phyloP scores from a whole-genome alignment of 2,888 invertebrate species.

The Trichogramma dendrolimi region DNA sequence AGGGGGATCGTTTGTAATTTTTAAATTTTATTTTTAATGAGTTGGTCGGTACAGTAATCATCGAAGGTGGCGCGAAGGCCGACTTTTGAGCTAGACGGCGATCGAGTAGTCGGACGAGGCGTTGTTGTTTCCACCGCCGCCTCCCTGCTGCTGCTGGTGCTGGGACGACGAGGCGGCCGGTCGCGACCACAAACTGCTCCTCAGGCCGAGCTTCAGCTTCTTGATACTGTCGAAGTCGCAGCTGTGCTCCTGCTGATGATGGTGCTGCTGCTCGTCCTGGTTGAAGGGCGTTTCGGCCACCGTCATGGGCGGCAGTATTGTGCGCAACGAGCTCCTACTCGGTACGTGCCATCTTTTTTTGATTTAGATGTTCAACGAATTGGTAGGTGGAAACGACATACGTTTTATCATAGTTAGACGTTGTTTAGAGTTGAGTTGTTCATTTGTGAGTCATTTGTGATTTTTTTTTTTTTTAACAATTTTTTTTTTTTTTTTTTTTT shows the following conservation, averaged over 20 bases:
- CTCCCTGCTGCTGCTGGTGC: conserved; percentile 14
- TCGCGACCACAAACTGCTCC: conserved; percentile 68
- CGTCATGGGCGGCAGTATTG: conserved; percentile 63
- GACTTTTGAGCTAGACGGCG: conserved; percentile 62
- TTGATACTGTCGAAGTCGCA: conserved; percentile 72
- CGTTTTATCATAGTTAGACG: too few species aligned
- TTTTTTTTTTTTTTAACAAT: not conserved
- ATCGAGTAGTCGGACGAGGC: conserved; percentile 71
- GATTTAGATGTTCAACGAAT: conserved; percentile 24
- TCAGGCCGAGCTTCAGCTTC: conserved; percentile 66
- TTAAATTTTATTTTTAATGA: too few species aligned
- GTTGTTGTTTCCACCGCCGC: conserved; percentile 43
- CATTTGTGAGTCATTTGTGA: not conserved
- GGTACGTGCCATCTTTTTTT: conserved; percentile 55
- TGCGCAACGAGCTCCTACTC: conserved; percentile 57
- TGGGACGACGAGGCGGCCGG: conserved; percentile 49
- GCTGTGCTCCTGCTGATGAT: conserved; percentile 57
- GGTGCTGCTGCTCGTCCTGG: conserved; percentile 45
- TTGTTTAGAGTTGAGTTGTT: not conserved
- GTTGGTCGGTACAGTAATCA: not conserved
- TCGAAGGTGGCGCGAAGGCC: conserved; percentile 1
- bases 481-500: not conserved
- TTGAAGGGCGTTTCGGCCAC: conserved; percentile 59
- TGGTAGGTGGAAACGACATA: conserved; percentile 24
- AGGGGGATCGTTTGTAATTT: too few species aligned